Evolutionary conservation across 1,140 invertebrate species (phyloP).

Genomic region (Musca domestica): DNA sequence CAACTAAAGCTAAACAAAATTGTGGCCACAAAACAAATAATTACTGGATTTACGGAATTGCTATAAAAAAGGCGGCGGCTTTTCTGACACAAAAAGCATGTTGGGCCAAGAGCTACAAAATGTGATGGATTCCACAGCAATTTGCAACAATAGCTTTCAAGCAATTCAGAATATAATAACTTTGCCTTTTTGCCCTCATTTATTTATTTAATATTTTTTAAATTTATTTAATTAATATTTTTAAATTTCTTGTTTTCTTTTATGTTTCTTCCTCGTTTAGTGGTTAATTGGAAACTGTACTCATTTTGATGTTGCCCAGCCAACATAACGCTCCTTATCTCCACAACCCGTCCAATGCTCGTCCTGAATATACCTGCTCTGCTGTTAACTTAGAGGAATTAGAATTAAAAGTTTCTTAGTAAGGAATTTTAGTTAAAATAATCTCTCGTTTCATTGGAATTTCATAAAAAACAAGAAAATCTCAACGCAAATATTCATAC

Average conservation of each 20-base stretch:
- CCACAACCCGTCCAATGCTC: not conserved
- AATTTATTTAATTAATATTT: conserved; percentile 4
- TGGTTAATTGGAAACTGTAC: conserved; percentile 54
- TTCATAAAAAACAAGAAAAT: too few species aligned
- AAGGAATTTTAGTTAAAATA: conserved; percentile 23
- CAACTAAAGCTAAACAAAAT: too few species aligned
- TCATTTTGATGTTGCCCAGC: conserved; percentile 38
- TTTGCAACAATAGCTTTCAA: too few species aligned
- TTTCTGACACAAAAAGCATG: not conserved
- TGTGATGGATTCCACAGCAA: not conserved
- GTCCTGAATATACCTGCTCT: not conserved
- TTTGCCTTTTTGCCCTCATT: too few species aligned
- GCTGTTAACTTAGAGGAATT: conserved; percentile 2
- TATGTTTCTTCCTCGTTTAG: conserved; percentile 29
- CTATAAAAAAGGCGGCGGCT: too few species aligned
- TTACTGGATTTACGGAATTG: too few species aligned
- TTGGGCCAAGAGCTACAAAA: not conserved
- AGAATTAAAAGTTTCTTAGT: not conserved
- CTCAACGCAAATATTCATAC: not conserved
- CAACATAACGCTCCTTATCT: too few species aligned
- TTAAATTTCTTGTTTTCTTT: conserved; percentile 23
- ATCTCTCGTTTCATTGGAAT: not conserved
- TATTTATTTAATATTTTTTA: not conserved
- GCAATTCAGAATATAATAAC: too few species aligned
- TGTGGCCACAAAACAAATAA: too few species aligned